Evolutionary conservation across 2,113 vertebrate genomes (phyloP), one percentile per base, ranked within the genome.

Genomic region (Embiotoca jacksoni): DNA sequence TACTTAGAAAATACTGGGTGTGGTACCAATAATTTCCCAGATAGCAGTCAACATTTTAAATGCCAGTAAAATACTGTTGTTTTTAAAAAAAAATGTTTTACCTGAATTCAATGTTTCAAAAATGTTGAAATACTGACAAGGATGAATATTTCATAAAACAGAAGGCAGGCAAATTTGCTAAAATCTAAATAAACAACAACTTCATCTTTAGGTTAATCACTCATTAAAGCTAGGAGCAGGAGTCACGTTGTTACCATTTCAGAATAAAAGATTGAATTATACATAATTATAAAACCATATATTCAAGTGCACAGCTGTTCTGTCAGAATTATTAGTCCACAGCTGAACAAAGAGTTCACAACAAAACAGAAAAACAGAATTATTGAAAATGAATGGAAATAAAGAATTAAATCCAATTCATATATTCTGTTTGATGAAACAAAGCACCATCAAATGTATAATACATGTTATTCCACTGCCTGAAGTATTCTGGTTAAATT

Each of bases 341-440:
- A 11, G 52, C 60, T 14, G 6, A 49, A 55, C 47, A 44, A 58
- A 50, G 33, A 53, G 36, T 41, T 47, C 6, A 47, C 3, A 31
- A 56, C 35, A 64, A 70, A 77, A 69, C n/a, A 33, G 64, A 44
- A 78, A 69, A 68, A 71, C 2, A 6, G 30, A 78, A 66, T 52
- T 50, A 74, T 6, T 54, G 68, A 73, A 69, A 70, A 72, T 60
- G 6, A 46, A 57, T 72, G 32, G 31, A 62, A 84, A 85, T 60
- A 62, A 62, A 75, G 50, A 62, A 66, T 23, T 49, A 47, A 61
- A 62, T 41, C 33, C 52, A 75, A 71, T 75, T 6, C 65, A 78
- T 82, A 53, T 37, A 78, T 85, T 64, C 83, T 63, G 71, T 82
- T 66, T 78, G 79, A 75, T 71, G 32, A 46, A 62, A 62, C 56